Evolutionary conservation across 2,113 vertebrate species (phyloP).

Genomic region (Crotalus horridus): DNA sequence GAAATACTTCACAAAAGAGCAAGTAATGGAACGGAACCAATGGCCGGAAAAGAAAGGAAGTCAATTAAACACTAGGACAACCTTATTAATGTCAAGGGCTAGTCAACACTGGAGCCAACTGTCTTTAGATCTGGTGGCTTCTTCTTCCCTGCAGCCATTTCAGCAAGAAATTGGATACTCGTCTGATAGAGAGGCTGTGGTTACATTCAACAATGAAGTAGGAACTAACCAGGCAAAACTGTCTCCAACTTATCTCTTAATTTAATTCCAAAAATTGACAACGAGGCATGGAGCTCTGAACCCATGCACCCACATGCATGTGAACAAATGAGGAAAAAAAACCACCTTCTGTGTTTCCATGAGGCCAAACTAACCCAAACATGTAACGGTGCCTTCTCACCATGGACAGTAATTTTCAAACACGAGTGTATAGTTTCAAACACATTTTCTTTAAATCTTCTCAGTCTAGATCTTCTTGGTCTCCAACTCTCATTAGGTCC

Average conservation of each 20-base stretch:
- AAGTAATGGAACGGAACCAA: background rate
- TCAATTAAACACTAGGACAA: background rate
- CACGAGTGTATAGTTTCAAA: background rate
- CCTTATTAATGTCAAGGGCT: background rate
- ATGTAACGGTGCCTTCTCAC: background rate
- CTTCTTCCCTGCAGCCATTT: background rate
- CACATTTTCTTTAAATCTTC: background rate
- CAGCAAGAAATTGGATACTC: background rate
- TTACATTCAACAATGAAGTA: background rate
- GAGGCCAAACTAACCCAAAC: background rate
- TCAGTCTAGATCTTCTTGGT: background rate
- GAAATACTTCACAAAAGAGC: background rate
- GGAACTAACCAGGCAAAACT: background rate
- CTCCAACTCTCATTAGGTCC: background rate
- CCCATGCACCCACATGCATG: background rate
- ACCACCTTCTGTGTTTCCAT: background rate
- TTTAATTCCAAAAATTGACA: background rate
- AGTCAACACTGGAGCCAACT: background rate
- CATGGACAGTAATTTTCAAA: background rate
- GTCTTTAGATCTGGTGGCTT: background rate
- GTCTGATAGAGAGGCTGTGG: background rate
- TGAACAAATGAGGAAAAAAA: background rate
- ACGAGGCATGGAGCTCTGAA: background rate
- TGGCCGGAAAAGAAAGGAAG: background rate
- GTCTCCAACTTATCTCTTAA: background rate